Evolutionary conservation across 2,888 invertebrate genomes (phyloP).

Genomic region (Cybosia mesomella): DNA sequence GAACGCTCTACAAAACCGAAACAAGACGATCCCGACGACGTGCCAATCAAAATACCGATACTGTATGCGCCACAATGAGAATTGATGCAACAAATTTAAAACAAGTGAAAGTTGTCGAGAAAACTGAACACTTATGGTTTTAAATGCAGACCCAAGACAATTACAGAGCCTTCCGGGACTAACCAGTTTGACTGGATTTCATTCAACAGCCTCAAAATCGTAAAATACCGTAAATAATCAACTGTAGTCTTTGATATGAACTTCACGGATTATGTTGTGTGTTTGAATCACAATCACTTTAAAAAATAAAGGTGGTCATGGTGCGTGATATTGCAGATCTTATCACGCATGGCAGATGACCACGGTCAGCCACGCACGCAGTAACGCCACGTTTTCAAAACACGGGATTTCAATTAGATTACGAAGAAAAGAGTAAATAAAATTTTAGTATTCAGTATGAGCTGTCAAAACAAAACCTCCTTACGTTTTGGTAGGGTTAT

Average conservation of each 20-base stretch:
- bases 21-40: no score
- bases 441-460: no score
- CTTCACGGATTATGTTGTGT: background rate
- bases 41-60: no score
- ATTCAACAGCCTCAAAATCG: background rate
- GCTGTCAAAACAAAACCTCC: no score
- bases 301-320: background rate
- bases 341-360: no score
- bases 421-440: no score
- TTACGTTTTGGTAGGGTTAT: no score
- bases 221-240: background rate
- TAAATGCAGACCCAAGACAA: background rate
- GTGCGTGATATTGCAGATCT: background rate
- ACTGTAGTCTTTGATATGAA: background rate
- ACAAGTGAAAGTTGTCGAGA: conserved; percentile 15
- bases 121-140: background rate
- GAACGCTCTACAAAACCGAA: no score
- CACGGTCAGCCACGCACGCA: background rate
- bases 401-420: no score
- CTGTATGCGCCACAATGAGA: background rate
- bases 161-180: background rate
- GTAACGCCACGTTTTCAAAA: no score
- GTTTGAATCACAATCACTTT: background rate
- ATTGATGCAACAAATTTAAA: conserved; percentile 5
- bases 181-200: background rate